phyloP scores from a whole-genome alignment of 2,113 vertebrate genomes.

The Sigmodon hispidus region DNA sequence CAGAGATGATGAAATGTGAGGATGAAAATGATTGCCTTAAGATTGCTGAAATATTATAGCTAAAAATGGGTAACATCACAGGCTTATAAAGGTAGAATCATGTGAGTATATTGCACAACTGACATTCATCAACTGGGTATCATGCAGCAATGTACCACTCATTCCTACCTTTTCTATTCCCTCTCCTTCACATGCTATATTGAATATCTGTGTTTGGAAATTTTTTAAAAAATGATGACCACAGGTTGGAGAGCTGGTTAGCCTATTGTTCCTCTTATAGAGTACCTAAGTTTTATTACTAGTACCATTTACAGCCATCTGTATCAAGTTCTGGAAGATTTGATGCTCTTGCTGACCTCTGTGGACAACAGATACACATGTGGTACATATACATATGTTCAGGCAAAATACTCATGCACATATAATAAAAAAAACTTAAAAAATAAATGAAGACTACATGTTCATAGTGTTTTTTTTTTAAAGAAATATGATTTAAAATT shows the following conservation, averaged over 20 bases:
- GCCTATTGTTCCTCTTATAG: neutral
- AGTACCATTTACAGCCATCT: neutral
- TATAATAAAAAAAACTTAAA: neutral
- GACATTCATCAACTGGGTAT: neutral
- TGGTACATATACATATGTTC: neutral
- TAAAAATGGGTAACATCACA: neutral
- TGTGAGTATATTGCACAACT: neutral
- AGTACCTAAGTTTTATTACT: neutral
- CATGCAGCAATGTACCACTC: neutral
- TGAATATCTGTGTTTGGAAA: neutral
- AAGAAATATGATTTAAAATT: neutral
- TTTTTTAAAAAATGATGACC: neutral
- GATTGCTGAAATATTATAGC: neutral
- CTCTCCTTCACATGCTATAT: neutral
- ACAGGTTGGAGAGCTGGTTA: neutral
- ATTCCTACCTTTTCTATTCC: neutral
- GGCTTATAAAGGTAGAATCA: neutral
- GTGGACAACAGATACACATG: neutral
- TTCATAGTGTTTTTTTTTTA: neutral
- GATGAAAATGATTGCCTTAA: neutral
- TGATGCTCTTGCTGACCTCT: neutral
- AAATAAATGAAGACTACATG: neutral
- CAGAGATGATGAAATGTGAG: conserved; percentile 30
- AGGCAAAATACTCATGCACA: neutral
- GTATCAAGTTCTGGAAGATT: neutral